Base-by-base conservation (phyloP, 2,888 invertebrate genomes). In the Drosophila atroscutellata region DNA sequence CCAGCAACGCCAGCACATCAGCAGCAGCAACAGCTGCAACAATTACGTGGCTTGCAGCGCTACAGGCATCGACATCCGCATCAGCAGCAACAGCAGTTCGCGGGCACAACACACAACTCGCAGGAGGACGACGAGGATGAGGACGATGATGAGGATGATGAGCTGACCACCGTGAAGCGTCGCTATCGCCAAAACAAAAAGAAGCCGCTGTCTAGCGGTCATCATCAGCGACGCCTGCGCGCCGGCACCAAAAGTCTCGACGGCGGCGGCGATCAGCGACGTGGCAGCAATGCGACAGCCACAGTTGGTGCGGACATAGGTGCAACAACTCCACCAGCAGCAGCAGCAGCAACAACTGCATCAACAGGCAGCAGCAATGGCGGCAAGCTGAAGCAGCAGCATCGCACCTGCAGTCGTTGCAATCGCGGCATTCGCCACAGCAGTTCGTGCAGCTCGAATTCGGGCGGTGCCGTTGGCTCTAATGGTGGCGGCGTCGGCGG, bases 401-500 rank as follows among this genome's bases (percentile, higher is more conserved):
- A 89, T 24, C 80, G 88, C 76, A 91, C 91, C 37, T 92, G 92
- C 77, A 91, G 92, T 49, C 92, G 92, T 47, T 92, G 92, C 77
- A 92, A 92, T 85, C 91, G 91, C 18, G 92, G 92, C 71, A 91
- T 92, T 57, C 92, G 92, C 4, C 92, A 93, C 84, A 92, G 92
- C 73, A 92, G 93, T 59, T 92, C 92, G 74, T 97, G 96, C 67
- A 96, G 97, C 37, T 93, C 93, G 89, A 95, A 95, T 76, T 92
- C 91, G 24, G 91, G 86, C 4, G 91, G 90, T 8, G 95, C 95
- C 13, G 75, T 76, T 11, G 89, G 81, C 56, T 82, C 82, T 37
- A 84, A 75, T 62, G 67, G 83, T 34, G 90, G 83, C n/a, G 83
- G 73, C 15, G 34, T 32, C 20, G 52, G 32, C n/a, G 65, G 81